phyloP scores from a whole-genome alignment of 37 sponge, comb jelly and placozoan species.

The Axinella damicornis region DNA sequence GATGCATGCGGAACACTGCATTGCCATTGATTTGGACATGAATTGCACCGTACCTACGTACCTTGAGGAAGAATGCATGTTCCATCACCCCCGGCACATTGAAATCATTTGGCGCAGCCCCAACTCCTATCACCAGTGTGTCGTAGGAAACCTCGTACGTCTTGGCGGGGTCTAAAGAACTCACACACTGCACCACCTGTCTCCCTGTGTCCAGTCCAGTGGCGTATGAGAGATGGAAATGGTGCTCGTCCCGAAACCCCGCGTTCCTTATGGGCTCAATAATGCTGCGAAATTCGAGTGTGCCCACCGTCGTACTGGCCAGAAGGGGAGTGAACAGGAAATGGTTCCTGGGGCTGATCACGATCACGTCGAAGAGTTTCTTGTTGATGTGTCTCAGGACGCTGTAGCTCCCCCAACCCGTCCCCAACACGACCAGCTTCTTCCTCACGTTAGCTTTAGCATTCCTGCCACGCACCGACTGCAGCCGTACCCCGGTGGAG shows the following conservation, averaged over 20 bases:
- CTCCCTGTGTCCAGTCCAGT: constrained; percentile 29
- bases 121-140: constrained; percentile 83
- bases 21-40: no score
- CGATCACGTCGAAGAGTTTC: constrained; percentile 67
- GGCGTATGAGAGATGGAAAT: constrained; percentile 86
- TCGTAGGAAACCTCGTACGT: constrained; percentile 76
- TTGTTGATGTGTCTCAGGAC: constrained; percentile 71
- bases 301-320: constrained; percentile 92
- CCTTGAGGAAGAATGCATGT: constrained; percentile 90
- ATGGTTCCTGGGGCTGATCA: constrained; percentile 90
- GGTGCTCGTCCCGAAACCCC: constrained; percentile 84
- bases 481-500: no score
- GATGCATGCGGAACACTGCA: no score
- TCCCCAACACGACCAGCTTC: constrained; percentile 82
- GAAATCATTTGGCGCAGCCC: constrained; percentile 84
- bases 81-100: constrained; percentile 86
- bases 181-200: constrained; percentile 63
- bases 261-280: constrained; percentile 88
- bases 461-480: no score
- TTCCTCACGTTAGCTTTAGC: constrained; percentile 29
- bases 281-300: constrained; percentile 92
- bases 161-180: constrained; percentile 54
- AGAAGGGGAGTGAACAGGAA: constrained; percentile 94
- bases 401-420: constrained; percentile 91
- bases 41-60: no score